Evolutionary conservation across 2,888 invertebrate species (phyloP).

Genomic region (Ophonus ardosiacus): DNA sequence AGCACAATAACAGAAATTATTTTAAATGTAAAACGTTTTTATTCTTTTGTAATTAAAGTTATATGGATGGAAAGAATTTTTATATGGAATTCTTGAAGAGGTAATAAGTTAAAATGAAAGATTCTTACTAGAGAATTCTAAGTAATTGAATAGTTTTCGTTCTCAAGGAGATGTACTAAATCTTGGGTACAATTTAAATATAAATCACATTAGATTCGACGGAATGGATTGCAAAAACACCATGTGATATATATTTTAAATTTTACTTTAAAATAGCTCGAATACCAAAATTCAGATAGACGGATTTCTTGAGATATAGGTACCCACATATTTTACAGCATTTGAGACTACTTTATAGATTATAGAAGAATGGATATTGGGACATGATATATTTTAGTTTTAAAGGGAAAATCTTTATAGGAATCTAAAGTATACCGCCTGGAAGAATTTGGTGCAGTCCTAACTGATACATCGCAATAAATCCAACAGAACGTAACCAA

Average conservation of each 20-base stretch:
- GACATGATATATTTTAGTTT: neutral
- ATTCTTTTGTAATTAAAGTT: neutral
- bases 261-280: neutral
- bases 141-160: neutral
- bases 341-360: neutral
- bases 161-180: neutral
- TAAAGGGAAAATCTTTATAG: neutral
- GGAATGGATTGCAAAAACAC: neutral
- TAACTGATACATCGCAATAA: too few relatives aligned
- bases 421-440: too few relatives aligned
- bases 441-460: too few relatives aligned
- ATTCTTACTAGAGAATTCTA: neutral
- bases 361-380: neutral
- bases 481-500: too few relatives aligned
- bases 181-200: neutral
- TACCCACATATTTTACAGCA: neutral
- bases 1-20: neutral
- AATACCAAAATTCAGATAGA: neutral
- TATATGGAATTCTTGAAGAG: neutral
- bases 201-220: neutral
- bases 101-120: neutral
- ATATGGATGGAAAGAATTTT: neutral
- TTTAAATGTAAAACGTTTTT: neutral
- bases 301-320: neutral
- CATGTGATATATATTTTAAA: neutral